Base-by-base conservation (phyloP, 2,888 invertebrate genomes). In the Philonicus albiceps region DNA sequence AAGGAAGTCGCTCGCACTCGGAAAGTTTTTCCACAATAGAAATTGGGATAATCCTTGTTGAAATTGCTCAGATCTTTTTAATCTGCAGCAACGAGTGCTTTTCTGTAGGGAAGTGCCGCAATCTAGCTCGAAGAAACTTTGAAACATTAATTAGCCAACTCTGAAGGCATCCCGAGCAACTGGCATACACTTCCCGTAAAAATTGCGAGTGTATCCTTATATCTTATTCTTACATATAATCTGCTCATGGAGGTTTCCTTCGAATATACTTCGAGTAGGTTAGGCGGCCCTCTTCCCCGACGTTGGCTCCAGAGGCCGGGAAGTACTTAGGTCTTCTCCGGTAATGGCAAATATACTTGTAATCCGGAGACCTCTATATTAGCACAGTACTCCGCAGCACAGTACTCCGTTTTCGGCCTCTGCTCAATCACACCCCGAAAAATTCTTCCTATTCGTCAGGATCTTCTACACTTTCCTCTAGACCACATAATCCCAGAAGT, bases 401-500 rank as follows among this genome's bases (percentile, higher is more conserved):
- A 8, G 3, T 8, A 3, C 27, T 4, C 64, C 3, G 22, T 27
- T 64, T 27, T 22, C 22, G 64, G 27, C 64, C 64, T 16, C 16
- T 19, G 64, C 64, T 64, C 64, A 64, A 64, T 64, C 74, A 74
- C 31, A 74, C 31, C 64, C 22, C 22, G 64, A 64, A 64, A 64
- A 64, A 64, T 64, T 64, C 64, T 64, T 53, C 64, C 64, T 64
- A 64, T 64, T 27, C 64, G 64, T 64, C 64, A 64, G 64, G 64
- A 64, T 64, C 64, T 31, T 19, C 3, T 8, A 74, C 74, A 74
- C 64, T 64, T 31, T 75, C 75, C 34, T 73, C 40, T 43, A 43
- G 72, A 43, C 73, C 31, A 84, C 27, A 73, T 84, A 84, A 84
- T 84, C 84, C 43, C 84, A 84, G 73, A 73, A 73, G 84, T 40